Percentiles rank a stretch among this genome's conserved stretches.
These are phyloP conservation scores for Thereuonema tuberculata DNA, from an alignment of 1,140 invertebrate genomes.

Conservation along the genomic window DNA sequence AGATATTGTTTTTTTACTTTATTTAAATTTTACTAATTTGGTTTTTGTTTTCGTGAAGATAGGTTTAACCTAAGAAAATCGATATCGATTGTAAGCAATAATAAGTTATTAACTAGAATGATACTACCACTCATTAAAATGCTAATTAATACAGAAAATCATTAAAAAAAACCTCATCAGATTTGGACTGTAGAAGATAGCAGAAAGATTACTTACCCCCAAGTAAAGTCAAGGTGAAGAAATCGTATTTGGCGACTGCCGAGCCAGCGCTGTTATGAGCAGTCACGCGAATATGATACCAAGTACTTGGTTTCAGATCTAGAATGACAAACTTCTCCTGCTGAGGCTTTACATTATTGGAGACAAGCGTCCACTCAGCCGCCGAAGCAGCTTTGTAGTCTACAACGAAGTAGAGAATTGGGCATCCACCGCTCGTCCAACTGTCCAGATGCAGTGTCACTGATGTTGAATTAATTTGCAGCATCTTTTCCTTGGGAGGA, in stretches of 20 bases:
- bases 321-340: constrained; percentile 28
- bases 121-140: constrained; percentile 22
- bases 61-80: no score
- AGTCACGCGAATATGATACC: constrained; percentile 31
- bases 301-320: constrained; percentile 30
- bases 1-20: no score
- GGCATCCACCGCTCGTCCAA: constrained; percentile 67
- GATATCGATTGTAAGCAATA: no score
- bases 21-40: no score
- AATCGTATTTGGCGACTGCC: constrained; percentile 22
- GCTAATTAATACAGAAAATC: no score
- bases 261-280: constrained; percentile 33
- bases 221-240: no score
- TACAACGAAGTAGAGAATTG: constrained; percentile 56
- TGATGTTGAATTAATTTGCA: constrained; percentile 51
- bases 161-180: no score
- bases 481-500: constrained; percentile 63
- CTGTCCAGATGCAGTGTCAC: constrained; percentile 51
- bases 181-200: no score
- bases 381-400: constrained; percentile 50
- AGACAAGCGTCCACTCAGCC: constrained; percentile 43
- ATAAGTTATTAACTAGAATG: no score
- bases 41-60: no score
- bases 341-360: constrained; percentile 52
- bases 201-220: no score